Base-by-base conservation (phyloP, 2,888 invertebrate genomes). In the Pristionchus fissidentatus region DNA sequence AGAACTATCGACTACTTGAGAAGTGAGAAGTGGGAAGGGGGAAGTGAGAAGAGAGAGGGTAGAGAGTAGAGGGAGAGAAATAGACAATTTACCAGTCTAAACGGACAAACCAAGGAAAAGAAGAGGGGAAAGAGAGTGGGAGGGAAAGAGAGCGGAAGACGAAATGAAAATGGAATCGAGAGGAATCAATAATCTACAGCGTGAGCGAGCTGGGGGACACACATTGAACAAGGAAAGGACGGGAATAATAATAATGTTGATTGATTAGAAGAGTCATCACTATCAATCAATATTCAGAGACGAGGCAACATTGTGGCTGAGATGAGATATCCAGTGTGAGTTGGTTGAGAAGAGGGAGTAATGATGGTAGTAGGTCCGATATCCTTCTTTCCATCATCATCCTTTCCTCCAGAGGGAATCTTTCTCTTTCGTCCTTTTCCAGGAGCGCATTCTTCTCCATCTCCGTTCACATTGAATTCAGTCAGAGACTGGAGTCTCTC, bases 311-410 rank as follows among this genome's bases (percentile, higher is more conserved):
- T 93, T 0, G 97, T 96, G 5, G 97, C 97, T 92, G 97, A 96
- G 26, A 98, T 98, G 86, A 99, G 94, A 93, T 96, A 98, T 3
- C 98, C 98, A 10, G 98, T 98, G 93, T 99, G 98, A 0, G 98
- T 98, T 0, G 97, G 96, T 91, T 95, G 95, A 87, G 85, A 94
- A 92, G 10, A 96, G 95, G 70, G 80, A 89, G 90, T 38, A 26
- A 77, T 49, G 8, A 77, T 77, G 5, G 77, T 77, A 49, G 77
- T 77, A 2, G 52, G 22, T 32, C 5, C 5, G 7, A 43, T 35
- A 35, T 75, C 75, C 46, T 75, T 32, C 19, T 29, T 26, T 10
- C 43, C 43, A 46, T 49, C 49, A 10, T 52, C 77, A 49, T 49
- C 49, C 15, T 52, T 46, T 46, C 77, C 77, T 77, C 77, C 77